Evolutionary conservation across 1,140 invertebrate species (phyloP).

Genomic region (Aradophagus sp.): DNA sequence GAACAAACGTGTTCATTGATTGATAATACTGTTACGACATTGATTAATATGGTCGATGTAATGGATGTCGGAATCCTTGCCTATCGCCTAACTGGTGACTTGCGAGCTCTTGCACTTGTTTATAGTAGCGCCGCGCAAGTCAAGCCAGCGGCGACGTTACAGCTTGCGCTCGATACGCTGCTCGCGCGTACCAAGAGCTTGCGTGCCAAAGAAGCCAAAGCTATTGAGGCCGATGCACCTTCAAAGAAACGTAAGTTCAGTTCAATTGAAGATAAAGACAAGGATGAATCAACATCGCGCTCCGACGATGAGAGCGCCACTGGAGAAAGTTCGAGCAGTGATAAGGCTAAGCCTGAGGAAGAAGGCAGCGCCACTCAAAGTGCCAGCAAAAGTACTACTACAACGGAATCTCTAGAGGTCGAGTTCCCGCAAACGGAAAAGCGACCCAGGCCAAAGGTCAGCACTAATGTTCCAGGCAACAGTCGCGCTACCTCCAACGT

Average conservation of each 20-base stretch:
- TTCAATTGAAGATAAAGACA: constrained; percentile 48
- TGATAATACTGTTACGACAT: constrained; percentile 75
- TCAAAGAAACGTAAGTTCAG: constrained; percentile 71
- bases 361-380: no score
- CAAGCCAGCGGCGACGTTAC: constrained; percentile 64
- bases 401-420: constrained; percentile 12
- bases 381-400: no score
- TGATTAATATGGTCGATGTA: constrained; percentile 75
- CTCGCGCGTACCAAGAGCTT: constrained; percentile 62
- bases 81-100: constrained; percentile 75
- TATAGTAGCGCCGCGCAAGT: constrained; percentile 69
- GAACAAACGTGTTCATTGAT: constrained; percentile 78
- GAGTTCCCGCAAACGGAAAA: constrained; percentile 29
- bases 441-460: constrained; percentile 11
- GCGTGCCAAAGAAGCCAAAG: constrained; percentile 61
- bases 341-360: constrained; percentile 29
- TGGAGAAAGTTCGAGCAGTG: constrained; percentile 51
- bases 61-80: constrained; percentile 74
- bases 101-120: constrained; percentile 59
- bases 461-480: constrained; percentile 40
- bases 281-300: constrained; percentile 51
- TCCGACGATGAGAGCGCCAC: constrained; percentile 56
- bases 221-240: constrained; percentile 64
- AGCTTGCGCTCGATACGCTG: constrained; percentile 64
- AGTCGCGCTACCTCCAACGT: constrained; percentile 64